Conservation (phyloP, 2,888 invertebrate species). For the Eupsilia transversa region DNA sequence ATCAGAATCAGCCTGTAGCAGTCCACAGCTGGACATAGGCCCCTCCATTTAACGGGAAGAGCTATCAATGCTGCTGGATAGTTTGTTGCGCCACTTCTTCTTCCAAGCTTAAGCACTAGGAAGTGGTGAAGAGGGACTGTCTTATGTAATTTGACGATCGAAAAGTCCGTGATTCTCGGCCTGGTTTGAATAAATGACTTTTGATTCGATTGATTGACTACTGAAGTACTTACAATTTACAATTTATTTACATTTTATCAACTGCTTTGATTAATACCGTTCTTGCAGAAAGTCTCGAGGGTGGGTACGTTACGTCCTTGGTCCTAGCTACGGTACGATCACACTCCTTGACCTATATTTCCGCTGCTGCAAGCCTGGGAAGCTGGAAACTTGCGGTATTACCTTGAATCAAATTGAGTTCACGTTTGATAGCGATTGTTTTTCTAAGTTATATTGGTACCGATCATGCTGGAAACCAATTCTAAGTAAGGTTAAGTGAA, state of each 20-base stretch:
- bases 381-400: neutral
- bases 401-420: constrained; percentile 27
- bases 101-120: too few species aligned
- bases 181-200: too few species aligned
- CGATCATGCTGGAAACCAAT: constrained; percentile 21
- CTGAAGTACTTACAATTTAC: neutral
- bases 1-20: neutral
- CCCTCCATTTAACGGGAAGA: neutral
- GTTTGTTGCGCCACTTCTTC: too few species aligned
- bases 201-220: too few species aligned
- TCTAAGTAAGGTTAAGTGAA: constrained; percentile 20
- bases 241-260: too few species aligned
- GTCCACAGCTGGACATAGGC: neutral
- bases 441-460: neutral
- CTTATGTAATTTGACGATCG: too few species aligned
- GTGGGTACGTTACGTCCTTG: constrained; percentile 1
- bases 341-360: constrained; percentile 36
- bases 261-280: neutral
- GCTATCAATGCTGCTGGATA: too few species aligned
- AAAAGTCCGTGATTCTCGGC: too few species aligned
- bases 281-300: neutral
- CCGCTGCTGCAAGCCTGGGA: neutral
- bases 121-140: too few species aligned
- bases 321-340: too few species aligned
- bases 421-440: neutral